phyloP scores from a whole-genome alignment of 2,113 vertebrate genomes.

The Larimichthys polyactis region DNA sequence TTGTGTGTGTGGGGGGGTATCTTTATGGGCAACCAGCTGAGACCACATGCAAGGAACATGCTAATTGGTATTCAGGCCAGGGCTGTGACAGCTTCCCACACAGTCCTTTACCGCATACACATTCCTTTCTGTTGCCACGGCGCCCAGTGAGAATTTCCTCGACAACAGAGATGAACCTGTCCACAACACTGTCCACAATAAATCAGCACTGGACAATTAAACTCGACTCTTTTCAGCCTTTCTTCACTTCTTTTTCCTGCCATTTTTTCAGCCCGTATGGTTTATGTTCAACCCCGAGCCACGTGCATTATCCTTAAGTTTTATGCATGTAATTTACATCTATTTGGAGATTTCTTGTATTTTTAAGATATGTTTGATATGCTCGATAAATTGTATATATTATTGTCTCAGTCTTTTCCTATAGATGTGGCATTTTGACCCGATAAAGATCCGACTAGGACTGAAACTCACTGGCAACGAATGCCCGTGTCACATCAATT shows the following conservation, averaged over 20 bases:
- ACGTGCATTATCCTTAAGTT: not conserved
- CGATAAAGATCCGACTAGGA: not conserved
- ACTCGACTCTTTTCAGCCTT: slow-evolving; percentile 30
- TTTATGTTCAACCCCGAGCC: not conserved
- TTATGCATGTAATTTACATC: not conserved
- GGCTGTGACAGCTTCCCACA: slow-evolving; percentile 74
- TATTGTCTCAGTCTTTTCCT: not conserved
- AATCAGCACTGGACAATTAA: slow-evolving; percentile 57
- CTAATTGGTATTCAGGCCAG: slow-evolving; percentile 76
- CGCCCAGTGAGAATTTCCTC: slow-evolving; percentile 52
- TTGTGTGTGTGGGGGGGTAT: slow-evolving; percentile 29
- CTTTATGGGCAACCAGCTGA: slow-evolving; percentile 74
- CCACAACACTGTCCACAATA: slow-evolving; percentile 22
- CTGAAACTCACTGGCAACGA: not conserved
- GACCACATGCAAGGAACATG: slow-evolving; percentile 76
- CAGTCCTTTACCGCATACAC: slow-evolving; percentile 35
- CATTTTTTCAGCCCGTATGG: slow-evolving; percentile 8
- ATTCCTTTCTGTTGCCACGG: slow-evolving; percentile 60
- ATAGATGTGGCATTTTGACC: not conserved
- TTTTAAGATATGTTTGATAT: not conserved
- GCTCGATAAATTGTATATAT: not conserved
- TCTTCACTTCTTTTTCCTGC: slow-evolving; percentile 21
- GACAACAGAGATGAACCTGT: slow-evolving; percentile 51
- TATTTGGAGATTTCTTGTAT: not conserved
- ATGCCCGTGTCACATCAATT: not conserved